Evolutionary conservation across 2,888 invertebrate species (phyloP).

Genomic region (Volucella inanis): DNA sequence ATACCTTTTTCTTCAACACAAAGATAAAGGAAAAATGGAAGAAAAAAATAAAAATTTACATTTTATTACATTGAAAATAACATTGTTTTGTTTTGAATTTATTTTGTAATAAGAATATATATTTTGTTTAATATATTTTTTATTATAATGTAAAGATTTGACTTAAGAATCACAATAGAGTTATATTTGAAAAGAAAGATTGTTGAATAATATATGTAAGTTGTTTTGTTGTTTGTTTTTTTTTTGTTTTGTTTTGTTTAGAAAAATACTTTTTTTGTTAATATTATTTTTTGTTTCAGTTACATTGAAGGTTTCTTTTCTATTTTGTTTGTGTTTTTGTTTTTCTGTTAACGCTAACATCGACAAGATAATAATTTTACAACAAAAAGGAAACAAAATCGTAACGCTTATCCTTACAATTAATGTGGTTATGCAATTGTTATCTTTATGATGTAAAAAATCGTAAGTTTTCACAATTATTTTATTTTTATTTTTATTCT

Average conservation of each 20-base stretch:
- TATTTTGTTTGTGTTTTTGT: constrained; percentile 17
- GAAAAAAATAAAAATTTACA: constrained; percentile 11
- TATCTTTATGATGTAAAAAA: constrained; percentile 50
- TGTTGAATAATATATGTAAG: constrained; percentile 36
- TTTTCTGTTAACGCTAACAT: constrained; percentile 48
- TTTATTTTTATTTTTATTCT: constrained; percentile 17
- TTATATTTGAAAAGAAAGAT: constrained; percentile 64
- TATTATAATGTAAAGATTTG: constrained; percentile 71
- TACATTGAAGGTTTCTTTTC: constrained; percentile 16
- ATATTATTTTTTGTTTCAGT: constrained; percentile 16
- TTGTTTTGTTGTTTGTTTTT: constrained; percentile 41
- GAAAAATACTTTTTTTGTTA: constrained; percentile 52
- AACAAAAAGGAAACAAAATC: constrained; percentile 22
- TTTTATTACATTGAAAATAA: constrained; percentile 23
- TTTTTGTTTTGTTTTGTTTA: constrained; percentile 27
- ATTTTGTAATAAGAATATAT: constrained; percentile 49
- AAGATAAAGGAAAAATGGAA: no score
- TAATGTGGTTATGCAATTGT: constrained; percentile 44
- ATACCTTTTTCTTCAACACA: constrained; percentile 17
- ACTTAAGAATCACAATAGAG: constrained; percentile 75
- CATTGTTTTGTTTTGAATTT: constrained; percentile 18
- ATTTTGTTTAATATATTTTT: constrained; percentile 63
- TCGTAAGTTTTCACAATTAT: constrained; percentile 35
- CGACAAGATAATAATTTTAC: constrained; percentile 54
- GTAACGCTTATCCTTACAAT: constrained; percentile 43